These are phyloP conservation scores for Heliornis fulica DNA, from an alignment of 2,113 vertebrate genomes.

Conservation along the genomic window DNA sequence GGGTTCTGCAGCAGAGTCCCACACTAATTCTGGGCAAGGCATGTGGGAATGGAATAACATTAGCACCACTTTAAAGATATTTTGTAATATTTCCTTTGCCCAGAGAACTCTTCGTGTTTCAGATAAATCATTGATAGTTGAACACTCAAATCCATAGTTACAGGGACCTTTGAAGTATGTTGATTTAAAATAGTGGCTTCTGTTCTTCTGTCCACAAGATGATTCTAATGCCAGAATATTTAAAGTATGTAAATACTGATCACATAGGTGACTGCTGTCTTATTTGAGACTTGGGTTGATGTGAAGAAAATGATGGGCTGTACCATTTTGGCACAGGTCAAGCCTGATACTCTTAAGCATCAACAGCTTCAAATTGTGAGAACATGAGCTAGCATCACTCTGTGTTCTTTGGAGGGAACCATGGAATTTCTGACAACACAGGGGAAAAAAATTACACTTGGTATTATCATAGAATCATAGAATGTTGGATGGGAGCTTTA, in stretches of 20 bases:
- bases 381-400: not conserved
- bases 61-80: not conserved
- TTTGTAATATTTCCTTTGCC: not conserved
- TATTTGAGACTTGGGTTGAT: not conserved
- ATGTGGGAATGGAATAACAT: not conserved
- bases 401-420: not conserved
- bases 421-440: not conserved
- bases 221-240: not conserved
- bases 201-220: not conserved
- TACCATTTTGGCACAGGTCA: not conserved
- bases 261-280: not conserved
- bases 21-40: not conserved
- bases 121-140: not conserved
- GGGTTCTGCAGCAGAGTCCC: not conserved
- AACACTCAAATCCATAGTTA: not conserved
- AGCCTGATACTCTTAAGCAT: not conserved
- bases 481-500: too few species aligned
- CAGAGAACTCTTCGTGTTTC: not conserved
- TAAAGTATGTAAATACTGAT: not conserved
- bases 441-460: not conserved
- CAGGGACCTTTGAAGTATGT: not conserved
- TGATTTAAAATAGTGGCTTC: not conserved
- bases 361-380: too few species aligned
- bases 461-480: not conserved
- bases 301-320: not conserved